A percentile compares a stretch with the other conserved stretches of the same genome.
These are phyloP conservation scores for Bemisia tabaci DNA, from an alignment of 1,140 invertebrate genomes.

Conservation along the genomic window DNA sequence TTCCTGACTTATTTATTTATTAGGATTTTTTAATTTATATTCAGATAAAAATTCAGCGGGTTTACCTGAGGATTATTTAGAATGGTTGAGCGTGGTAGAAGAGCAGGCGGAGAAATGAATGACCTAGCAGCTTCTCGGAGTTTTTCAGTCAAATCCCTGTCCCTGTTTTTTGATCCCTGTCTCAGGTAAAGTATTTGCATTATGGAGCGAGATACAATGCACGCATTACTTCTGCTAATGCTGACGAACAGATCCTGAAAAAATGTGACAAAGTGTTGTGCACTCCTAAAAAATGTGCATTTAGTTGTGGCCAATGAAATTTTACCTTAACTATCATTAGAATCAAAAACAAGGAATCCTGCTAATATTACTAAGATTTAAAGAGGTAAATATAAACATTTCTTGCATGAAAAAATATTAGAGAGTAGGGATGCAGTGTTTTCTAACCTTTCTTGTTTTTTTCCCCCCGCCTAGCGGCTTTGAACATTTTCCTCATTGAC, in stretches of 20 bases:
- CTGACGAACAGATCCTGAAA: constrained; percentile 86
- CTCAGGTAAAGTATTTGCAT: constrained; percentile 69
- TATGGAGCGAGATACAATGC: constrained; percentile 85
- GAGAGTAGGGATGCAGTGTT: no score
- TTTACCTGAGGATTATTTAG: constrained; percentile 44
- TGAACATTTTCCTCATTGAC: no score
- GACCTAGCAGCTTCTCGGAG: constrained; percentile 67
- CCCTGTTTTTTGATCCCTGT: constrained; percentile 34
- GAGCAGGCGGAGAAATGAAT: constrained; percentile 77
- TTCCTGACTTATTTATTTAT: no score
- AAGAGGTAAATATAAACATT: not conserved
- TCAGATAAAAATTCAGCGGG: no score
- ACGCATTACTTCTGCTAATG: constrained; percentile 75
- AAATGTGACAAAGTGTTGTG: constrained; percentile 3
- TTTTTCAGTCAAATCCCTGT: constrained; percentile 53
- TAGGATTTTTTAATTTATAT: no score
- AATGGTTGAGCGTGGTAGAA: constrained; percentile 51
- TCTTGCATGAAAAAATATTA: no score
- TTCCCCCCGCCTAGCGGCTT: no score
- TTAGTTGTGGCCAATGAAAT: no score
- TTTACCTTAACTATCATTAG: no score
- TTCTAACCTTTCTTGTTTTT: no score
- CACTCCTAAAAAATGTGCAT: no score
- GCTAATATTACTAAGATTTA: not conserved
- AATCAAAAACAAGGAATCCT: not conserved